These are phyloP conservation scores for Hemaris fuciformis DNA, from an alignment of 2,888 invertebrate species.

Conservation along the genomic window DNA sequence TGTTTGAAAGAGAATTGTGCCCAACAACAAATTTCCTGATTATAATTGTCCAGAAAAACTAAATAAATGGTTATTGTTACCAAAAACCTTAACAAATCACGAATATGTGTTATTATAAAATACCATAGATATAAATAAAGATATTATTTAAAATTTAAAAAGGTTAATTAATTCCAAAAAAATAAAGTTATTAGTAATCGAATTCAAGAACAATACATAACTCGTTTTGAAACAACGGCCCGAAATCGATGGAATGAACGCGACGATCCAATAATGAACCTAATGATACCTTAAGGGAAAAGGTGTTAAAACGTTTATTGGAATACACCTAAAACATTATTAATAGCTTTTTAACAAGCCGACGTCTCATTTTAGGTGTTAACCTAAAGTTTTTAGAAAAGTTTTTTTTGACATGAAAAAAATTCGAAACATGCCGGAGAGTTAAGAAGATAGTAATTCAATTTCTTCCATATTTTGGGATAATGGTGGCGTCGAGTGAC, in stretches of 20 bases:
- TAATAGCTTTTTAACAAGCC: conserved; percentile 81
- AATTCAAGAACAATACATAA: neutral
- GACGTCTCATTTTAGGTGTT: conserved; percentile 60
- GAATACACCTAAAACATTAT: conserved; percentile 74
- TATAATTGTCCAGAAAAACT: no score
- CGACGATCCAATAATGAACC: conserved; percentile 57
- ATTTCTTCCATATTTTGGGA: conserved; percentile 22
- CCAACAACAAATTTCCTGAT: no score
- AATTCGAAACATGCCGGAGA: conserved; percentile 22
- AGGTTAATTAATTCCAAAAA: neutral
- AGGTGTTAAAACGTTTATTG: conserved; percentile 81
- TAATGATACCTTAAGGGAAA: conserved; percentile 78
- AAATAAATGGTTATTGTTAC: no score
- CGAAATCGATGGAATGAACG: conserved; percentile 10
- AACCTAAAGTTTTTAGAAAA: conserved; percentile 50
- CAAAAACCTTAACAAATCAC: neutral
- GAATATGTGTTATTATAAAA: neutral
- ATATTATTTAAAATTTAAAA: neutral
- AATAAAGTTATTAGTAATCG: conserved; percentile 3
- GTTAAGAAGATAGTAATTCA: conserved; percentile 38
- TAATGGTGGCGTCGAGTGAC: conserved; percentile 9
- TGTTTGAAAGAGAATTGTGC: neutral
- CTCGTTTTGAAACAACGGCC: conserved; percentile 12
- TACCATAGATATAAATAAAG: neutral
- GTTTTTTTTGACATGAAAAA: conserved; percentile 29